phyloP scores from a whole-genome alignment of 37 sponge, comb jelly and placozoan genomes.

The Aphrocallistes beatrix region DNA sequence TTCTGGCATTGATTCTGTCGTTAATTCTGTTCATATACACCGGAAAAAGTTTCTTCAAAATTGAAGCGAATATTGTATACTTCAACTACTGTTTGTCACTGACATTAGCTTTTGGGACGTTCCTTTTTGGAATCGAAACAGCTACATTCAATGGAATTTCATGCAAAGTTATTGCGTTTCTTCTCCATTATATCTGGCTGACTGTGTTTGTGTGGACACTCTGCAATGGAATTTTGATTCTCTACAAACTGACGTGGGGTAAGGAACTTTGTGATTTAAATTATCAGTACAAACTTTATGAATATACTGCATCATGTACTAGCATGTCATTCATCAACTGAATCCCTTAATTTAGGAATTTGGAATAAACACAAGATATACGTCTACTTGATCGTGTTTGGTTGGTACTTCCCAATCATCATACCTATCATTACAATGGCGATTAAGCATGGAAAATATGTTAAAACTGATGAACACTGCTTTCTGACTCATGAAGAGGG shows the following conservation, averaged over 20 bases:
- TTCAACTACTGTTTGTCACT: not conserved
- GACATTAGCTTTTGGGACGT: not conserved
- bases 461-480: not conserved
- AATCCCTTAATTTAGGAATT: conserved; percentile 2
- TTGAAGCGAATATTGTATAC: not conserved
- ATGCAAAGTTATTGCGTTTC: not conserved
- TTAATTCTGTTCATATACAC: not conserved
- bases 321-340: too few relatives aligned
- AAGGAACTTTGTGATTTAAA: too few relatives aligned
- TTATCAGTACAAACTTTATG: too few relatives aligned
- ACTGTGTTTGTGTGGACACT: conserved; percentile 2
- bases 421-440: not conserved
- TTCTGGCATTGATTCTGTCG: not conserved
- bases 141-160: not conserved
- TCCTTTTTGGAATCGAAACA: not conserved
- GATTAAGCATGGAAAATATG: not conserved
- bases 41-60: not conserved
- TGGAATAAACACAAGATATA: not conserved
- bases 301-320: too few relatives aligned
- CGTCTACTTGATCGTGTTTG: not conserved
- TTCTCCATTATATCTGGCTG: conserved; percentile 4
- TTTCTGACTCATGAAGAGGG: conserved; percentile 6
- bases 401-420: not conserved
- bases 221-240: not conserved
- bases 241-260: not conserved